These are phyloP conservation scores for Gadus chalcogrammus DNA, from an alignment of 2,113 vertebrate genomes.

Conservation along the genomic window DNA sequence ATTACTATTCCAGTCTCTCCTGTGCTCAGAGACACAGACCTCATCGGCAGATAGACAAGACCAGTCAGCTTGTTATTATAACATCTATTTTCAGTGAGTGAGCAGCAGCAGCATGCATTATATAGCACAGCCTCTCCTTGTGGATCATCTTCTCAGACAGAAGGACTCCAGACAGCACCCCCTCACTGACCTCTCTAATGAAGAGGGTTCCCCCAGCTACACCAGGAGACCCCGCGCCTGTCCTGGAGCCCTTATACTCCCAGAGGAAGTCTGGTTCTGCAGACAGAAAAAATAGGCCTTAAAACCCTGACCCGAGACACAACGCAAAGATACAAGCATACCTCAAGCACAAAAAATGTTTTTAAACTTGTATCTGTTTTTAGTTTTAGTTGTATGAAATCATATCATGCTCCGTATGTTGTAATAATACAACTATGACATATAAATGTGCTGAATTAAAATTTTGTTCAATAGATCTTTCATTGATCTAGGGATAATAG, in stretches of 20 bases:
- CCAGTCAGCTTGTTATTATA: constrained; percentile 1
- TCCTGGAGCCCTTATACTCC: background rate
- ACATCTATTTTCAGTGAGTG: background rate
- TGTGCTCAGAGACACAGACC: background rate
- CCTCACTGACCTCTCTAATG: constrained; percentile 4
- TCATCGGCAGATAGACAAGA: background rate
- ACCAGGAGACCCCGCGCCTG: background rate
- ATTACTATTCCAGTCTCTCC: background rate
- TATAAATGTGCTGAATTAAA: background rate
- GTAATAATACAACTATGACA: background rate
- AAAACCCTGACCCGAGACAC: too few species aligned
- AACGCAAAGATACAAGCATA: too few species aligned
- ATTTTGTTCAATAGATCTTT: too few species aligned
- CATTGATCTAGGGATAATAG: too few species aligned
- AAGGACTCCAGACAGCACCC: background rate
- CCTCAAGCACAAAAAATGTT: too few species aligned
- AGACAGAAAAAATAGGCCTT: too few species aligned
- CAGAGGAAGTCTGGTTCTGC: too few species aligned
- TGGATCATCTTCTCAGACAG: background rate
- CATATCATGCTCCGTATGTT: too few species aligned
- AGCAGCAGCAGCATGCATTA: background rate
- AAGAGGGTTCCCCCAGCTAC: background rate
- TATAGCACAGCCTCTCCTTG: background rate
- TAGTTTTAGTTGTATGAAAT: too few species aligned
- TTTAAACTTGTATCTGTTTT: too few species aligned